Evolutionary conservation across 1,140 invertebrate genomes (phyloP).

Genomic region (Neotoxoptera formosana): DNA sequence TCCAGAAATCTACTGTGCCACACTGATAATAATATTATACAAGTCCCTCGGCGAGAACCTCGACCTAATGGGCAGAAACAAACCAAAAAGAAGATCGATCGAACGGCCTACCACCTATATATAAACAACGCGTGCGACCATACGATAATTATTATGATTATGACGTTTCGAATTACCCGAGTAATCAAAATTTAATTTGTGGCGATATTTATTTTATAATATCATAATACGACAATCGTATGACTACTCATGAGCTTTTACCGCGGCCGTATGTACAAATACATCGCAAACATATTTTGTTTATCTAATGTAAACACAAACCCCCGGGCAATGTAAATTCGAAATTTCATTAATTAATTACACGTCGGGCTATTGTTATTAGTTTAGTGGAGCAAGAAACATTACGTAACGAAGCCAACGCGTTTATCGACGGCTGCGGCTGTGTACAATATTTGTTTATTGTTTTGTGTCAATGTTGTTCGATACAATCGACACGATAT

Average conservation of each 20-base stretch:
- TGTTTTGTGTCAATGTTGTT: background rate
- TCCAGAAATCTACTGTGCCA: too few species aligned
- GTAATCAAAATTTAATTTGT: background rate
- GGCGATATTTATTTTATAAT: background rate
- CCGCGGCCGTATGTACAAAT: background rate
- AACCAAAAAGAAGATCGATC: too few species aligned
- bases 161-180: background rate
- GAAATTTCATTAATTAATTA: slow-evolving; percentile 18
- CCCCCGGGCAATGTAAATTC: background rate
- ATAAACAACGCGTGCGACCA: too few species aligned
- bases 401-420: background rate
- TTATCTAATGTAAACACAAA: background rate
- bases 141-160: too few species aligned
- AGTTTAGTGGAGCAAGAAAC: slow-evolving; percentile 26
- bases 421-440: background rate
- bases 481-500: background rate
- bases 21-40: too few species aligned
- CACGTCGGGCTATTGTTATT: background rate
- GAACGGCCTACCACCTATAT: too few species aligned
- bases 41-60: too few species aligned
- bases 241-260: background rate
- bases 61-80: too few species aligned
- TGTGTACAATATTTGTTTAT: background rate
- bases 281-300: background rate
- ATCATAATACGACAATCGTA: background rate